phyloP scores from a whole-genome alignment of 2,888 invertebrate species.

The Xanthostigma xanthostigma region DNA sequence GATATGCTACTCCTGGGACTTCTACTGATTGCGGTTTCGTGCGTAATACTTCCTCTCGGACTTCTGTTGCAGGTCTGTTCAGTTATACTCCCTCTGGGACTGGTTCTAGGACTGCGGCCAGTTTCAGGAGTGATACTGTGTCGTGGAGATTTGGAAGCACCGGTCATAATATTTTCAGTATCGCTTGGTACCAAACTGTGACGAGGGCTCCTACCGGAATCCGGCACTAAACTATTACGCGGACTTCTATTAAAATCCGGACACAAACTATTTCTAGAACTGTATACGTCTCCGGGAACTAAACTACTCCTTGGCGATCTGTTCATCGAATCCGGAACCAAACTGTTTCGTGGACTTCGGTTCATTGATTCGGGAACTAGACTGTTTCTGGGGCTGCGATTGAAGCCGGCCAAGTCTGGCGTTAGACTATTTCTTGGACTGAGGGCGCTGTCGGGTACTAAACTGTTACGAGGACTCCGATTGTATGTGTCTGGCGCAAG shows the following conservation, averaged over 20 bases:
- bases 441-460: slow-evolving; percentile 40
- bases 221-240: slow-evolving; percentile 45
- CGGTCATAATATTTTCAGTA: slow-evolving; percentile 34
- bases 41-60: slow-evolving; percentile 44
- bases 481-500: slow-evolving; percentile 36
- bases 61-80: slow-evolving; percentile 22
- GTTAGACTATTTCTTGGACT: slow-evolving; percentile 38
- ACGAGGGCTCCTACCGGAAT: slow-evolving; percentile 36
- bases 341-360: slow-evolving; percentile 38
- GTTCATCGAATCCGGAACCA: slow-evolving; percentile 21
- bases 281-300: slow-evolving; percentile 37
- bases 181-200: slow-evolving; percentile 42
- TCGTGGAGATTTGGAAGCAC: slow-evolving; percentile 40
- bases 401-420: slow-evolving; percentile 36
- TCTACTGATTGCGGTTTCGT: slow-evolving; percentile 33
- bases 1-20: slow-evolving; percentile 47
- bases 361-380: slow-evolving; percentile 35
- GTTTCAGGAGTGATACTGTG: slow-evolving; percentile 42
- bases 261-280: slow-evolving; percentile 36
- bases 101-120: slow-evolving; percentile 30
- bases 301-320: slow-evolving; percentile 42
- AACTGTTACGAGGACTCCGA: slow-evolving; percentile 42
- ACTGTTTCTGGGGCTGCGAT: slow-evolving; percentile 43
- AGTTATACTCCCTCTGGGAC: slow-evolving; percentile 41
- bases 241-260: slow-evolving; percentile 30